Conservation (phyloP, 1,140 invertebrate species). For the Lucilia cuprina region DNA sequence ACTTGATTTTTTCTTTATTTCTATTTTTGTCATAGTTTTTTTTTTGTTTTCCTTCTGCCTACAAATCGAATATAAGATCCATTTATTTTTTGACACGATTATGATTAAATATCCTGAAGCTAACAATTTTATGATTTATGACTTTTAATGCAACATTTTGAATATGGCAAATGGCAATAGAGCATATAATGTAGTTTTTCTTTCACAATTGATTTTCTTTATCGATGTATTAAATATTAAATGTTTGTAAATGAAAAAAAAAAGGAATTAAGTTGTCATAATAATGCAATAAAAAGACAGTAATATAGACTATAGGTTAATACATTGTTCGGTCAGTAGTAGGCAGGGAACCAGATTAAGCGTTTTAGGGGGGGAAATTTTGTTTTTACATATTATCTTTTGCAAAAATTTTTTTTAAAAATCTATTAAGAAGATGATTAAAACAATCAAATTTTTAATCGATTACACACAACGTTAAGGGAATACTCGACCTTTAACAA, state of each 20-base stretch:
- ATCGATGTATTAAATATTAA: not conserved
- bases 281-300: too few species aligned
- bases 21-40: not conserved
- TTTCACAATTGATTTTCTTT: not conserved
- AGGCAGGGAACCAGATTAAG: too few species aligned
- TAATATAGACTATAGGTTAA: too few species aligned
- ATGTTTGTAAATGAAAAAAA: not conserved
- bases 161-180: slow-evolving; percentile 47
- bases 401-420: too few species aligned
- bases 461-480: too few species aligned
- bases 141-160: slow-evolving; percentile 55
- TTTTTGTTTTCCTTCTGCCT: not conserved
- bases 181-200: slow-evolving; percentile 29
- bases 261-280: too few species aligned
- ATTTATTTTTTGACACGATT: slow-evolving; percentile 58
- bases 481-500: too few species aligned
- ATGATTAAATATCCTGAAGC: slow-evolving; percentile 62
- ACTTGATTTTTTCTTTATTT: slow-evolving; percentile 20
- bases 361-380: too few species aligned
- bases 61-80: slow-evolving; percentile 22
- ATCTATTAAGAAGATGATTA: too few species aligned
- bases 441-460: too few species aligned
- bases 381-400: too few species aligned
- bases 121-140: slow-evolving; percentile 58
- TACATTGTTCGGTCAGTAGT: too few species aligned